Evolutionary conservation across 2,888 invertebrate genomes (phyloP), one percentile per base, ranked within the genome.

Genomic region (Chrysolina haemoptera): DNA sequence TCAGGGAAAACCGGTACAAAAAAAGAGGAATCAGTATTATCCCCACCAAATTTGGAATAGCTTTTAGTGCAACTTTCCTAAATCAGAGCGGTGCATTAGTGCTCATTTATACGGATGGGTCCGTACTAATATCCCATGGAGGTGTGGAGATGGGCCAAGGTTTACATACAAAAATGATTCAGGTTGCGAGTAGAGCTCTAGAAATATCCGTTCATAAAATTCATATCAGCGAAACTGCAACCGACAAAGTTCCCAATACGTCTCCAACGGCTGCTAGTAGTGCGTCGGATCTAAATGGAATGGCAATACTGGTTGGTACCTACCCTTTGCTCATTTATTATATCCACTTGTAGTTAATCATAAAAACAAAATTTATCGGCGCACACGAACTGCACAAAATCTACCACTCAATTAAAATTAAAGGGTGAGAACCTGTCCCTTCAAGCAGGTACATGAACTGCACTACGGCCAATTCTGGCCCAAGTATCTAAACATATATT

Each of bases 81-180:
- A 96, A 96, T 86, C 97, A 97, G 89, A 94, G 93, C 1, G 97
- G 96, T 9, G 97, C 98, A 0, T 89, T 98, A 69, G 91, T 98
- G 1, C 92, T 96, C 55, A 91, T 97, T n/a, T 97, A 98, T 85
- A 90, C 90, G 0, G 96, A 96, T 87, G 98, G 97, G 0, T 96
- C 97, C 0, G 96, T 98, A 2, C 89, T 98, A 12, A 82, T 98
- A 18, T 92, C 94, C 0, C 97, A 97, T 85, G 97, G 96, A 43
- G 98, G 98, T n/a, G 94, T 95, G 10, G 98, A 98, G 90, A 98
- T 98, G 94, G 98, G 98, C 0, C 98, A 98, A 89, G 98, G 98
- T 1, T 89, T 99, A 5, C 95, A 98, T 85, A 98, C 96, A 0
- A 98, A 98, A 90, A 96, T 98, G 94, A 93, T 96, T 69, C 98